phyloP scores from a whole-genome alignment of 1,140 invertebrate genomes.

The Bombus picipes region DNA sequence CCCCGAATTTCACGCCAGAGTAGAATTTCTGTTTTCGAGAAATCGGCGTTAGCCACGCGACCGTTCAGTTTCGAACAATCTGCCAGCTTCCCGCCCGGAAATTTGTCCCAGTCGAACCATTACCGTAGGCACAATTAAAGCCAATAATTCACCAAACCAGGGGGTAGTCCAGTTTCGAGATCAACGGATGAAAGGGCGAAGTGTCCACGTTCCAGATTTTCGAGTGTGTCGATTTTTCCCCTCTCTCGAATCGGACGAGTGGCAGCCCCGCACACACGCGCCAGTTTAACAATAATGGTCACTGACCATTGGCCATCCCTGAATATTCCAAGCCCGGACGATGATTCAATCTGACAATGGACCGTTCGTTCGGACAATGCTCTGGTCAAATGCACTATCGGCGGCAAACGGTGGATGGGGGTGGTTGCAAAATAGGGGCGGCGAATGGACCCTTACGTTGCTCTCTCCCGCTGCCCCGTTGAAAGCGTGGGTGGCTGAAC shows the following conservation, averaged over 20 bases:
- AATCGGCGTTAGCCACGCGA: constrained; percentile 60
- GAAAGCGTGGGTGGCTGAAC: constrained; percentile 72
- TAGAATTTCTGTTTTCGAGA: neutral
- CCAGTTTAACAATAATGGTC: constrained; percentile 72
- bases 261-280: constrained; percentile 35
- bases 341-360: constrained; percentile 82
- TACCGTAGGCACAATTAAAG: constrained; percentile 76
- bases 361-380: constrained; percentile 75
- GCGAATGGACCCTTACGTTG: constrained; percentile 57
- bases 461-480: constrained; percentile 30
- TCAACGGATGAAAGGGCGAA: constrained; percentile 29
- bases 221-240: constrained; percentile 58
- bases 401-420: constrained; percentile 39
- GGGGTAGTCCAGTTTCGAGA: constrained; percentile 3
- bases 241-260: neutral
- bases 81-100: constrained; percentile 60
- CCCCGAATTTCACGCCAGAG: constrained; percentile 6
- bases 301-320: constrained; percentile 76
- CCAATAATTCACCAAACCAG: constrained; percentile 77
- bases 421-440: constrained; percentile 72
- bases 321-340: constrained; percentile 73
- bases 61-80: constrained; percentile 35
- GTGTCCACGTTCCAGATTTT: constrained; percentile 65
- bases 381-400: constrained; percentile 77
- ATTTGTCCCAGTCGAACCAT: constrained; percentile 73